A percentile compares a stretch with the other conserved stretches of the same genome.
Conservation (phyloP, 1,140 invertebrate species). For the Mactra quadrangularis region DNA sequence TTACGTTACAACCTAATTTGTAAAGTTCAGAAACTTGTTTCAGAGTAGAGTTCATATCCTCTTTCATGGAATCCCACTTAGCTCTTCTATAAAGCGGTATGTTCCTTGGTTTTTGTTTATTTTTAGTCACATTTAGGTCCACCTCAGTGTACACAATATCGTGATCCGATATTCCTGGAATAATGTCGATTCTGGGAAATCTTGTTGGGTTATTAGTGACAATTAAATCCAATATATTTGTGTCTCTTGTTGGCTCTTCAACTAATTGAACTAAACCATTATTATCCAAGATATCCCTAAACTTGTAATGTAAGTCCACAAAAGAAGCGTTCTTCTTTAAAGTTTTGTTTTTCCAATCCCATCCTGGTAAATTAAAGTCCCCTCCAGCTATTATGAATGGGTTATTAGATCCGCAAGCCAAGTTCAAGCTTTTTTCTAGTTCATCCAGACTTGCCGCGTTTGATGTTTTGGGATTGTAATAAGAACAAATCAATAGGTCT, state of each 20-base stretch:
- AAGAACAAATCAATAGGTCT: constrained; percentile 34
- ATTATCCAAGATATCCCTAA: constrained; percentile 17
- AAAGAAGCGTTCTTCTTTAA: constrained; percentile 27
- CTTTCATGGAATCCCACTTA: constrained; percentile 38
- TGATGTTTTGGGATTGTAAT: constrained; percentile 30
- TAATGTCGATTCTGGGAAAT: constrained; percentile 19
- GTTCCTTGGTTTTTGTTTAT: constrained; percentile 20
- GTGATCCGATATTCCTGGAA: constrained; percentile 61
- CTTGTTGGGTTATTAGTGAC: constrained; percentile 17
- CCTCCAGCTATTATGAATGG: constrained; percentile 2
- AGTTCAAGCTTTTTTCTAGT: neutral
- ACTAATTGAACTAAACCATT: constrained; percentile 22
- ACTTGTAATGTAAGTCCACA: constrained; percentile 22
- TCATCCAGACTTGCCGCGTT: neutral
- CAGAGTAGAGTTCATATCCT: neutral
- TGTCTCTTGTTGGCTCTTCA: constrained; percentile 40
- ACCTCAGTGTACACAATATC: constrained; percentile 54
- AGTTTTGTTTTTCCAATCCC: constrained; percentile 12
- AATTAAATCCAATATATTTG: constrained; percentile 20
- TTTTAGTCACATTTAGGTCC: neutral
- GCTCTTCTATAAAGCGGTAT: constrained; percentile 57
- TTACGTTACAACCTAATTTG: neutral
- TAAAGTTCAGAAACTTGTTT: neutral
- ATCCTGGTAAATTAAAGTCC: constrained; percentile 30
- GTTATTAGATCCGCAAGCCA: neutral